Evolutionary conservation across 2,888 invertebrate species (phyloP), one percentile per base, ranked within the genome.

Genomic region (Apamea sordens): DNA sequence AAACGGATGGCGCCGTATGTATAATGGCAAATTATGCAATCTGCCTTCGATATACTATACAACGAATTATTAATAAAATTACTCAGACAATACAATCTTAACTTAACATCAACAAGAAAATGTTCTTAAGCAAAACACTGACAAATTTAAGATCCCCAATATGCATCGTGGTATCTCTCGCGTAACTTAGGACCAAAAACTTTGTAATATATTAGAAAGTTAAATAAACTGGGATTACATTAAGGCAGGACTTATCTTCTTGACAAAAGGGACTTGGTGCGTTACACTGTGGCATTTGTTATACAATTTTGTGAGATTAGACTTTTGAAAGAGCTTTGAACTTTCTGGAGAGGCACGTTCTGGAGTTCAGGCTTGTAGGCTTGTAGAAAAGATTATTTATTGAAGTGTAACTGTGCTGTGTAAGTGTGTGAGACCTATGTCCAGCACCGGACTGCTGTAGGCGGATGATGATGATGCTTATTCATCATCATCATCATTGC

Each of bases 281-380:
- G 86, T 84, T 68, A 67, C 78, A 64, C 15, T 53, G 76, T 71
- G 73, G 76, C 56, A 64, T 89, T 88, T 77, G 80, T 82, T 78
- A 67, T 80, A 86, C 79, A 80, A 88, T 86, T 86, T 86, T 80
- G 72, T 74, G 47, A 76, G 78, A 88, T 85, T 87, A 82, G 77
- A 80, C 83, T 89, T 80, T 73, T 63, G 67, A 32, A 86, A 69
- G 44, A 65, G 74, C 84, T 84, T 75, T 36, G 41, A 56, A 83
- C 24, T 83, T 84, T 68, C 5, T 36, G 1, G 21, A 44, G 73
- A 74, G 59, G 10, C 74, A 63, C 73, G 74, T 72, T 75, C 68
- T 74, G 41, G 59, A 65, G 21, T 77, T 73, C 28, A 50, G 59
- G 7, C 72, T 72, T 56, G 28, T 73, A 70, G 47, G 50, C 65